These are phyloP conservation scores for Alexandromys fortis DNA, from an alignment of 2,113 vertebrate genomes.

Conservation along the genomic window DNA sequence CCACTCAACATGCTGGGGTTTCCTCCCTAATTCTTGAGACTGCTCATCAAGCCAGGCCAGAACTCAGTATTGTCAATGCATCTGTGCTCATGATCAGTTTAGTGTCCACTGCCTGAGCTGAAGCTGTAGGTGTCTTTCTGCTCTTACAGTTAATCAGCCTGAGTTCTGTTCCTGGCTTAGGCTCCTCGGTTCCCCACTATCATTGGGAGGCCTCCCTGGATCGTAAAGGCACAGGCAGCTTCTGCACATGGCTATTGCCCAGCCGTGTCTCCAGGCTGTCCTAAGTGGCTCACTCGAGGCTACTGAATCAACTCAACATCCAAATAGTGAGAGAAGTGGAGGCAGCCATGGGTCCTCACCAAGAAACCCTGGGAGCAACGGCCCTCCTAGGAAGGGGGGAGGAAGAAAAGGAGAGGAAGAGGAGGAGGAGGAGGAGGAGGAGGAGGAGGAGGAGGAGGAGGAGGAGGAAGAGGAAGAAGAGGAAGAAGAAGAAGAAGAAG, in stretches of 20 bases:
- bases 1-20: not conserved
- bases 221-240: not conserved
- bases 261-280: not conserved
- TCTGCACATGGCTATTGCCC: not conserved
- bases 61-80: accelerated
- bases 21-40: not conserved
- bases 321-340: not conserved
- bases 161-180: not conserved
- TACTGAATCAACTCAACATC: not conserved
- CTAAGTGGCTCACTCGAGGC: not conserved
- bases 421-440: no score
- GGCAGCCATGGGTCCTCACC: accelerated
- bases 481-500: no score
- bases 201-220: not conserved
- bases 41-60: not conserved
- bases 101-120: not conserved
- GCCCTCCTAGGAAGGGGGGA: not conserved
- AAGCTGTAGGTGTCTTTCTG: not conserved
- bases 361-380: not conserved
- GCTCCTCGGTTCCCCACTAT: not conserved
- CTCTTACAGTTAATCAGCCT: not conserved
- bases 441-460: no score
- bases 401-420: no score
- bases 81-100: no score
- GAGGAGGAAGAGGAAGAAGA: no score